Conservation (phyloP, 2,797 vertebrate species). For the Mus caroli region DNA sequence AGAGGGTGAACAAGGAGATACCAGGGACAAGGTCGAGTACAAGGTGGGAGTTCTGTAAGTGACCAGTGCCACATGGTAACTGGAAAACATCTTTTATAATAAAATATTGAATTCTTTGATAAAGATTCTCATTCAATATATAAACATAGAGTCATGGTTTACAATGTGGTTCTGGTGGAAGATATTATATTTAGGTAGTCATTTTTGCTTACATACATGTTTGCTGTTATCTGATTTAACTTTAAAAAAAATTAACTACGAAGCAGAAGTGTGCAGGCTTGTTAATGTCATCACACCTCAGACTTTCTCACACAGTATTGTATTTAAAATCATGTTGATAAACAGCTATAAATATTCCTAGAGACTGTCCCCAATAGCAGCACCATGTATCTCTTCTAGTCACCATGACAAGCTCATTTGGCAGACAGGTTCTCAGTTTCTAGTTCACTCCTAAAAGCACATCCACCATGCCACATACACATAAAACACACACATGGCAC, state of each 20-base stretch:
- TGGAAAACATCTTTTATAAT: neutral
- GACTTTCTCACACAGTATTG: conserved; percentile 17
- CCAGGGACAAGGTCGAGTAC: neutral
- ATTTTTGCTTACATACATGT: neutral
- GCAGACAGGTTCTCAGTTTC: conserved; percentile 4
- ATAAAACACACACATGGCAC: neutral
- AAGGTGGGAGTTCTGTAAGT: neutral
- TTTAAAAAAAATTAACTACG: neutral
- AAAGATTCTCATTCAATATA: neutral
- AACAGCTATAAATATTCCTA: neutral
- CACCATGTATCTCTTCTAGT: neutral
- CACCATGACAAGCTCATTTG: conserved; percentile 13
- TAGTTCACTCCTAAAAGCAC: neutral
- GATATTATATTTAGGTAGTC: neutral
- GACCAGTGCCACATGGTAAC: neutral
- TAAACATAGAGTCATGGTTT: neutral
- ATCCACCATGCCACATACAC: neutral
- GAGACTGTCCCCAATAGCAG: neutral
- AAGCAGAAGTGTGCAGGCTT: neutral
- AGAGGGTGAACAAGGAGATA: neutral
- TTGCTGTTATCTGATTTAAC: conserved; percentile 2
- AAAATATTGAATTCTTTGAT: neutral
- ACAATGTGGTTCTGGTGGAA: neutral
- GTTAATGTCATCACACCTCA: neutral
- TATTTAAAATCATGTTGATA: neutral